These are phyloP conservation scores for Brachymystax lenok DNA, from an alignment of 2,797 vertebrate species.

Conservation along the genomic window DNA sequence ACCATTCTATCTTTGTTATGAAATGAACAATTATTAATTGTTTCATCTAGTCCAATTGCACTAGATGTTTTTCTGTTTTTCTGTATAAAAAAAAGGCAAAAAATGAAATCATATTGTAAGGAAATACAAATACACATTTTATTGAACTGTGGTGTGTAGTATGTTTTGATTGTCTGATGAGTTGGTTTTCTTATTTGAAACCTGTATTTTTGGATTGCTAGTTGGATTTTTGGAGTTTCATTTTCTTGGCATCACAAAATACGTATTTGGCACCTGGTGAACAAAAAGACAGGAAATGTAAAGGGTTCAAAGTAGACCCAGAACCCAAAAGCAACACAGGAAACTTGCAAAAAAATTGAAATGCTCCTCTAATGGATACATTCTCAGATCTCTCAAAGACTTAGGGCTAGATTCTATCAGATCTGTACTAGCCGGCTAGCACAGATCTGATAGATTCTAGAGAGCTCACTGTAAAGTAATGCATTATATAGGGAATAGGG, in stretches of 20 bases:
- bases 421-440: too few species aligned
- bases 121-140: slow-evolving; percentile 3
- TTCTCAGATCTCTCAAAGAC: too few species aligned
- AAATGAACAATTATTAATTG: slow-evolving; percentile 34
- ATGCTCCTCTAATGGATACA: not conserved
- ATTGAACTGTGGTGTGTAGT: slow-evolving; percentile 6
- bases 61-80: slow-evolving; percentile 35
- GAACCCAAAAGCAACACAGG: not conserved
- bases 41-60: slow-evolving; percentile 38
- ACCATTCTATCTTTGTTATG: slow-evolving; percentile 50
- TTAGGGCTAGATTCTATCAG: too few species aligned
- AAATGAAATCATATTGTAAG: slow-evolving; percentile 38
- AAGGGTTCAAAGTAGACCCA: not conserved
- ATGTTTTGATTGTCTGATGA: slow-evolving; percentile 4
- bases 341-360: not conserved
- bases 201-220: not conserved
- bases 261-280: not conserved
- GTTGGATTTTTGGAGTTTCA: not conserved
- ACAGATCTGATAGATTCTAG: too few species aligned
- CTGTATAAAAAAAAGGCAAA: slow-evolving; percentile 39
- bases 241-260: not conserved
- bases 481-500: too few species aligned
- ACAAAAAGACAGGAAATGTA: not conserved
- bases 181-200: not conserved
- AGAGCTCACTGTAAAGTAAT: too few species aligned